phyloP scores from a whole-genome alignment of 2,113 vertebrate species.

The Pachyramphus minor region DNA sequence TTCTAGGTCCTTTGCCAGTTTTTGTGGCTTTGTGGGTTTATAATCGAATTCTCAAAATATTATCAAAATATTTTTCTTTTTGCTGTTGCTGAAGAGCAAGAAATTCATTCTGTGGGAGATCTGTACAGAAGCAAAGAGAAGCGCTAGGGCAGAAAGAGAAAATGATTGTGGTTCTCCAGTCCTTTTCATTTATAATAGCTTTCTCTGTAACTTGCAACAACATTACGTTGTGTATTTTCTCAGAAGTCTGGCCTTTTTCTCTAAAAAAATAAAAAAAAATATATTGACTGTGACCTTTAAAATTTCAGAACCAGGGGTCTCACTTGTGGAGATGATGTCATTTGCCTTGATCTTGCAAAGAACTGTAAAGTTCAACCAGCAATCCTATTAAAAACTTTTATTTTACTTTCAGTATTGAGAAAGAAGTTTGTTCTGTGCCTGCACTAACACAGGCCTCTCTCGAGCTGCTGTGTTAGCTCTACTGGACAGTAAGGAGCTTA shows the following conservation, averaged over 20 bases:
- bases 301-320: constrained; percentile 41
- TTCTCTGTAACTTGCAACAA: background rate
- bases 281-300: constrained; percentile 35
- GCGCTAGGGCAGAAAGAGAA: background rate
- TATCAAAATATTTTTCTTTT: constrained; percentile 59
- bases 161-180: background rate
- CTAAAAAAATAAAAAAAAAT: background rate
- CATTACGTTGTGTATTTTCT: background rate
- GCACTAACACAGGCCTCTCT: background rate
- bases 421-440: constrained; percentile 1
- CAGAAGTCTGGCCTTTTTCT: background rate
- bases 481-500: constrained; percentile 21
- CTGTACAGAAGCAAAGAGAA: background rate
- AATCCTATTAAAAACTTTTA: constrained; percentile 52
- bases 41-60: constrained; percentile 47
- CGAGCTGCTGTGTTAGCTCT: background rate
- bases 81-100: background rate
- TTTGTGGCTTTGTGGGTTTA: constrained; percentile 66
- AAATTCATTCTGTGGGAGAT: background rate
- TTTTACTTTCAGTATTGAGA: constrained; percentile 37
- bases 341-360: constrained; percentile 48
- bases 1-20: constrained; percentile 38
- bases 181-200: constrained; percentile 11
- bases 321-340: constrained; percentile 35
- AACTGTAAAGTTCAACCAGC: constrained; percentile 43